Evolutionary conservation across 2,113 vertebrate genomes (phyloP).

Genomic region (Pampusana beccarii): DNA sequence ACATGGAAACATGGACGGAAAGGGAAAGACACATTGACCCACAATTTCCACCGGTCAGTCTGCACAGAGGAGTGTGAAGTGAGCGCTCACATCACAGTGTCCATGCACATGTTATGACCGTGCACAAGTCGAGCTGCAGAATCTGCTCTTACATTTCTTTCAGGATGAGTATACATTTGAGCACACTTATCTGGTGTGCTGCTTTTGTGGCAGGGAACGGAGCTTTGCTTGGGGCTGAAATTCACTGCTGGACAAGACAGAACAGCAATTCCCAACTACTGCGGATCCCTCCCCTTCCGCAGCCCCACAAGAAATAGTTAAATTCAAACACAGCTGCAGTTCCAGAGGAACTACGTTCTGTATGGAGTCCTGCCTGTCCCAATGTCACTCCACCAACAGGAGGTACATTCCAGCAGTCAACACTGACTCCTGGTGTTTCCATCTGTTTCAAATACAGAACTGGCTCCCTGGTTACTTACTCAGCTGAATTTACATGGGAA

Average conservation of each 20-base stretch:
- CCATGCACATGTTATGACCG: rapidly evolving
- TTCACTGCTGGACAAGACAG: too few species aligned
- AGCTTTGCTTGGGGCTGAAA: background rate
- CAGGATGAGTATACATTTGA: background rate
- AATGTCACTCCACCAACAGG: background rate
- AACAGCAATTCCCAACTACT: background rate
- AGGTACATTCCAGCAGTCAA: background rate
- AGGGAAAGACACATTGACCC: background rate
- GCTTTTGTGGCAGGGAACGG: background rate
- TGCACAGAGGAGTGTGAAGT: background rate
- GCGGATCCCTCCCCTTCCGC: background rate
- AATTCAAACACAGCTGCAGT: background rate
- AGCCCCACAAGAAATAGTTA: background rate
- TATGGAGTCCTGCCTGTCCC: background rate
- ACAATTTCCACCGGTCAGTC: background rate
- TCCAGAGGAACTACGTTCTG: background rate
- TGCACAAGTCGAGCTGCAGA: rapidly evolving
- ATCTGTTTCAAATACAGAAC: background rate
- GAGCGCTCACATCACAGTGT: background rate
- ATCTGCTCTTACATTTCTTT: background rate
- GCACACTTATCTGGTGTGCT: background rate
- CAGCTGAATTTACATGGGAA: background rate
- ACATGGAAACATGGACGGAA: background rate
- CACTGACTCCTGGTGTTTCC: background rate
- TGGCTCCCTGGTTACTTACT: background rate